Base-by-base conservation (phyloP, 2,113 vertebrate genomes). In the Xiphorhynchus elegans region DNA sequence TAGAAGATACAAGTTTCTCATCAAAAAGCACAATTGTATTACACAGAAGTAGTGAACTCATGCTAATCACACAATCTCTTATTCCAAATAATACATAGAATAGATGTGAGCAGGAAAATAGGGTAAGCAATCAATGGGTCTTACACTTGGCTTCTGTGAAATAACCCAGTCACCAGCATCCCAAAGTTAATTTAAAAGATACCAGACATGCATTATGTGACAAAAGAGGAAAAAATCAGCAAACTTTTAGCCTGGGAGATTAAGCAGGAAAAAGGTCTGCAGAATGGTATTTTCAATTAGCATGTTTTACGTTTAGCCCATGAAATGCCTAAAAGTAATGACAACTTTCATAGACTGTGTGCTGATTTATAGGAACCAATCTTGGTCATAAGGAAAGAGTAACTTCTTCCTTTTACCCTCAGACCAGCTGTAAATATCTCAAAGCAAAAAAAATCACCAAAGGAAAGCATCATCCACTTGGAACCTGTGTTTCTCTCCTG, bases 211-310 rank as follows among this genome's bases (percentile, higher is more conserved):
- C 13, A 83, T 92, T 92, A 93, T 62, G 63, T 89, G 75, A 87
- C 64, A 93, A 94, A 77, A 79, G 47, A 83, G 47, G 33, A 92
- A 87, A 95, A 96, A 53, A 16, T 31, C 55, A 40, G 60, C 78
- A 81, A 96, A 76, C 50, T 93, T 95, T 93, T 55, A 97, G 80
- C 79, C 83, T 92, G 20, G 21, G 67, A 97, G 90, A 96, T 95
- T 90, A 95, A 94, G 87, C 58, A 94, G 67, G 40, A 86, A 68
- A 83, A 78, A 44, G 33, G 59, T 52, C 90, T 74, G 72, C 62
- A 95, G 88, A 84, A 89, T 47, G 31, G 7, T 94, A 87, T 97
- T 98, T 98, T 96, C 96, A 95, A 68, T 94, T 97, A 97, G 76
- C 83, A 94, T 75, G 37, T 86, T 92, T 17, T 77, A 82, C 44